These are phyloP conservation scores for Sigmodon hispidus DNA, from an alignment of 2,113 vertebrate species.

Conservation along the genomic window DNA sequence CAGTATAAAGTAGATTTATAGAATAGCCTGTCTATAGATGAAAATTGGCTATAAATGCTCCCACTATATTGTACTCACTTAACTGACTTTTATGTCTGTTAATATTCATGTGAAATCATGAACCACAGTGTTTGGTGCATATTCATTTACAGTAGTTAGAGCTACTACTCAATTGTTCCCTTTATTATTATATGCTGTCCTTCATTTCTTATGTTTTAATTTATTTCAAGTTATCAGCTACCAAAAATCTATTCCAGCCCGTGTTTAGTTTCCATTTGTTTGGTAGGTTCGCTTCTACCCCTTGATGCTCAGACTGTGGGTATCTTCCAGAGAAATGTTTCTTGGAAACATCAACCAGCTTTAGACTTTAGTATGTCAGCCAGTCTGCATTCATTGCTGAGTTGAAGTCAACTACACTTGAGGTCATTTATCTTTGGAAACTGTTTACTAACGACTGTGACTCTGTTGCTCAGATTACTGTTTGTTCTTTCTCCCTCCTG, in stretches of 20 bases:
- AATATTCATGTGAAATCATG: not conserved
- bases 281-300: not conserved
- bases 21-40: not conserved
- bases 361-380: not conserved
- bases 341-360: not conserved
- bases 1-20: not conserved
- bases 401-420: not conserved
- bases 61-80: not conserved
- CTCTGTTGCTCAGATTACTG: not conserved
- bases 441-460: not conserved
- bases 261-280: not conserved
- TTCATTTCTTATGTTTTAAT: not conserved
- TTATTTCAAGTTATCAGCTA: not conserved
- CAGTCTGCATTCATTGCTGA: not conserved
- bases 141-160: not conserved
- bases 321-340: not conserved
- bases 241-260: not conserved
- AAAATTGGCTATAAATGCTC: not conserved
- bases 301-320: not conserved
- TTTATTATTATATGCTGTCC: not conserved
- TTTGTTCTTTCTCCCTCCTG: not conserved
- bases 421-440: not conserved
- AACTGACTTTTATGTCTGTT: not conserved
- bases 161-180: not conserved
- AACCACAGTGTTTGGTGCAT: not conserved